These are phyloP conservation scores for Leptinotarsa peninsularis DNA, from an alignment of 2,888 invertebrate species.

Conservation along the genomic window DNA sequence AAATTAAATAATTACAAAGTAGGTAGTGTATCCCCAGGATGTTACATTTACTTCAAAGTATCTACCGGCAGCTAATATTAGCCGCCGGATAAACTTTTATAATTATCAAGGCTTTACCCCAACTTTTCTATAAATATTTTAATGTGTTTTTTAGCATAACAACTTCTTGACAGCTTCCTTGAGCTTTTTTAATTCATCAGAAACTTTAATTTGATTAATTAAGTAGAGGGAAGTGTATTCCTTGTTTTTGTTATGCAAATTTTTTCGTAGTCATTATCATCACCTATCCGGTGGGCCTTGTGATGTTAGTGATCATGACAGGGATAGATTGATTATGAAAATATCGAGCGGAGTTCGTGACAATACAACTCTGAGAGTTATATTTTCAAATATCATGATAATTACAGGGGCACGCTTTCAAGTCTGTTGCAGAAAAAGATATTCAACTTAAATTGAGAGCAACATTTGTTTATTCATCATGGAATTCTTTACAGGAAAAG, in stretches of 20 bases:
- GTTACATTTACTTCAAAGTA: slow-evolving; percentile 61
- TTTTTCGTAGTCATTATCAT: slow-evolving; percentile 33
- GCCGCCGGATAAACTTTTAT: slow-evolving; percentile 59
- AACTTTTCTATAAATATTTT: slow-evolving; percentile 62
- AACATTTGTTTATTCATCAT: too few species aligned
- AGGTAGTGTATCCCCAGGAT: slow-evolving; percentile 58
- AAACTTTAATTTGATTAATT: slow-evolving; percentile 50
- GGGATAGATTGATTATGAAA: not conserved
- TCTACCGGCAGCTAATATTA: slow-evolving; percentile 56
- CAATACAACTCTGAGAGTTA: not conserved
- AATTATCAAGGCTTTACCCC: slow-evolving; percentile 57
- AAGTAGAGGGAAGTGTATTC: slow-evolving; percentile 36
- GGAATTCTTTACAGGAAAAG: too few species aligned
- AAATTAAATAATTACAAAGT: slow-evolving; percentile 67
- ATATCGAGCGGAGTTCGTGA: not conserved
- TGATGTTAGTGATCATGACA: not conserved
- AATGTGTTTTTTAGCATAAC: slow-evolving; percentile 54
- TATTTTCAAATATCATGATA: too few species aligned
- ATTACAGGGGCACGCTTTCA: too few species aligned
- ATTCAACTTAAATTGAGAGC: too few species aligned
- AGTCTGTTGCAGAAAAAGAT: too few species aligned
- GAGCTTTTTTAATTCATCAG: slow-evolving; percentile 46
- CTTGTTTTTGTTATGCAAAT: slow-evolving; percentile 47
- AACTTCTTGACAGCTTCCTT: slow-evolving; percentile 45
- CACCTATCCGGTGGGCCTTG: slow-evolving; percentile 18